Evolutionary conservation across 2,113 vertebrate genomes (phyloP), one percentile per base, ranked within the genome.

Genomic region (Phoxinus phoxinus): DNA sequence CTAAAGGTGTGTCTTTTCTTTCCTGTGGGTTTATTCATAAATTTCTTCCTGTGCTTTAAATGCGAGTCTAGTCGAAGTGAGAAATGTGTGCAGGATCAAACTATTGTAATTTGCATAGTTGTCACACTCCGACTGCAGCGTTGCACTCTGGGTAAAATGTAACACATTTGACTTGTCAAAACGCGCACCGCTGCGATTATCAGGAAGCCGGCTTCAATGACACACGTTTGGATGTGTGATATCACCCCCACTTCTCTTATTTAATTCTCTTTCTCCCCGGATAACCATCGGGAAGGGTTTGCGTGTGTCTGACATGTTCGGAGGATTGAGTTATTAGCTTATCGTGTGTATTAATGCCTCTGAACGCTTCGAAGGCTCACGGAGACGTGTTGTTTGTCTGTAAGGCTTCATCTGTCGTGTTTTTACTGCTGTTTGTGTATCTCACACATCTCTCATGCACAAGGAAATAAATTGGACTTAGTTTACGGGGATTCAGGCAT

Each of bases 161-260:
- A 79, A 88, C 84, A 75, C 84, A 74, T 91, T 65, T 80, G 78
- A 85, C 85, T 87, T 89, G 87, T 87, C 72, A 85, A 90, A 89
- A 85, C 74, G 76, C 73, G 77, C 71, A 67, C 53, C 59, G 89
- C 85, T 81, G 63, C 78, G 19, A 79, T 84, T 69, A 80, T 48
- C 81, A 69, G 83, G 67, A 79, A 73, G 51, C 27, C 59, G n/a
- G 46, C 53, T 51, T 77, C 81, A 74, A 74, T 86, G 84, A 85
- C 84, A 83, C 81, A 65, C 76, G 21, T 71, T 51, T 30, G 6
- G 30, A 79, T 44, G 84, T 88, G 87, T 86, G 87, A 88, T 75
- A 48, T 80, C 81, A 76, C 85, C 51, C 67, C 76, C 84, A 23
- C 85, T 44, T 59, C 65, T 25, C 35, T 59, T 13, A 19, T 76